Evolutionary conservation across 2,888 invertebrate species (phyloP), one percentile per base, ranked within the genome.

Genomic region (Mystacides longicornis): DNA sequence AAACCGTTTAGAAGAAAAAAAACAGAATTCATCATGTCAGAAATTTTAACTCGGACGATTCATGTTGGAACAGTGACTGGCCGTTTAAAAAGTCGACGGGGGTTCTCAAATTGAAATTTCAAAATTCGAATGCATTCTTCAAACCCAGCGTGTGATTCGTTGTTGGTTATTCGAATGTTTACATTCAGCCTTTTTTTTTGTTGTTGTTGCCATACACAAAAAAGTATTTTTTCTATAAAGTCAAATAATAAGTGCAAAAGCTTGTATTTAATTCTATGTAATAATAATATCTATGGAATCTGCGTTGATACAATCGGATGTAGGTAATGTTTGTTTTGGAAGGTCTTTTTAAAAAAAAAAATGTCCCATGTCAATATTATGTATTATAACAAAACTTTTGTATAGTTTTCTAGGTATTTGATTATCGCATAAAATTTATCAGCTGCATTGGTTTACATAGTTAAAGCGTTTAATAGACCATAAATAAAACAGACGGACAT

Each of bases 21-120:
- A 14, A 21, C 43, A 5, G 43, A 43, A n/a, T 21, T 20, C 46
- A 21, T 21, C 37, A 37, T 3, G 3, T 46, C 19, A 14, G 19
- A n/a, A 20, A 46, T 46, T 16, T 9, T 46, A 16, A n/a, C 16
- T 18, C 19, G 16, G 16, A 11, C 48, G 7, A 22, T 48, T 16
- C 23, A 48, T 16, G 37, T 37, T 37, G n/a, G 23, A 42, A 52
- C 21, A 45, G 51, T 56, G 55, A 56, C 55, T 56, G 42, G 23
- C 51, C 52, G 37, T 56, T 56, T 56, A 43, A 49, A 46, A 53
- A 53, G 27, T 49, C 60, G 23, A 47, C 60, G 58, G 60, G 60
- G 58, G 57, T 45, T 49, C 54, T 23, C 52, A 59, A 61, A 61
- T 61, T 61, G 61, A 61, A 61, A 59, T 61, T 59, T 61, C 61